These are phyloP conservation scores for Leptopilina clavipes DNA, from an alignment of 1,140 invertebrate species.

Conservation along the genomic window DNA sequence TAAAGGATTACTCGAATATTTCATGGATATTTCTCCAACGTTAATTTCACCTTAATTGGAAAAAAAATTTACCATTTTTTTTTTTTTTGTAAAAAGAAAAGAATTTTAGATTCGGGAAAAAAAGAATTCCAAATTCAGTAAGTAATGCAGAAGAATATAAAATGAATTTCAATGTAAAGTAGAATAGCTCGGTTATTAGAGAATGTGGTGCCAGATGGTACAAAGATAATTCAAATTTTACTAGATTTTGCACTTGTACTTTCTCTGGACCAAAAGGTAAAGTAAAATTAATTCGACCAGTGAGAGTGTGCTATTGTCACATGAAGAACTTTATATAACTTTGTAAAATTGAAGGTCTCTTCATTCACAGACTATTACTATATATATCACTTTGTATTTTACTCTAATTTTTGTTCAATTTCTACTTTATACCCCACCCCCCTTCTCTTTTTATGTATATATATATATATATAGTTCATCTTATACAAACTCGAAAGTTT, in stretches of 20 bases:
- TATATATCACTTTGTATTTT: background rate
- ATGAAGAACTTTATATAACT: background rate
- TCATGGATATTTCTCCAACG: no score
- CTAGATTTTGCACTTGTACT: slow-evolving; percentile 36
- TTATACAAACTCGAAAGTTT: slow-evolving; percentile 4
- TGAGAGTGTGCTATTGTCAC: slow-evolving; percentile 14
- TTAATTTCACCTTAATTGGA: no score
- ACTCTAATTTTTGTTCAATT: background rate
- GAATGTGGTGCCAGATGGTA: slow-evolving; percentile 29
- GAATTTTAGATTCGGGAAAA: no score
- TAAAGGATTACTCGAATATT: no score
- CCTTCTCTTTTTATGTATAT: no score
- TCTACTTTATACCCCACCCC: background rate
- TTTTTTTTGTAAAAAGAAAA: no score
- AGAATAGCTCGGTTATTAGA: slow-evolving; percentile 39
- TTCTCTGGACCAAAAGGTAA: slow-evolving; percentile 37
- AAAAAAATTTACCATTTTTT: no score
- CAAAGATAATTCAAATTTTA: slow-evolving; percentile 41
- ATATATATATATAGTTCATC: background rate
- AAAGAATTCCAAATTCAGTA: no score
- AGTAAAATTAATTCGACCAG: slow-evolving; percentile 34
- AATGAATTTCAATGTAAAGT: slow-evolving; percentile 36
- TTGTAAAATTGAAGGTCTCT: background rate
- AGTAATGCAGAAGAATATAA: slow-evolving; percentile 38
- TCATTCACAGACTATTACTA: background rate